Base-by-base conservation (phyloP, 2,113 vertebrate genomes). In the Tragelaphus buxtoni region DNA sequence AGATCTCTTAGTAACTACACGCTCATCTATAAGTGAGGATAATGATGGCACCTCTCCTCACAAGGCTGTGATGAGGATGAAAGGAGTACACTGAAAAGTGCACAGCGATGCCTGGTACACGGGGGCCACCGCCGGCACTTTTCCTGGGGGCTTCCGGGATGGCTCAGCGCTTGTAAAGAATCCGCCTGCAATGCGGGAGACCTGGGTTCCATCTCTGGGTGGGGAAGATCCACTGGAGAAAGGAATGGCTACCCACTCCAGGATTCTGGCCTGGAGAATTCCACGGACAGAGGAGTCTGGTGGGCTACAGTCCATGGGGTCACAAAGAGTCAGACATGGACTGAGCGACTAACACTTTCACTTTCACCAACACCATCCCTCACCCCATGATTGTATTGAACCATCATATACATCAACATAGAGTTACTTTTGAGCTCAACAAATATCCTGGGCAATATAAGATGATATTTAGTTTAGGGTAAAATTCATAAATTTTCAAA, bases 401-500 rank as follows among this genome's bases (percentile, higher is more conserved):
- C 18, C 14, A 49, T 51, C 5, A 90, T 47, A n/a, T 14, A 49
- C 2, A 32, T 14, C 51, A 53, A 20, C 17, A 79, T 14, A 58
- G 88, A 91, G 32, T 69, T 69, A 90, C 51, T 47, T 63, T 22
- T 60, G 49, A 39, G 17, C 74, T 91, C 61, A 47, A 87, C 47
- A 86, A 84, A 58, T 85, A 91, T 18, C 35, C n/a, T 81, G 47
- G 12, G 22, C n/a, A 39, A 63, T 22, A 20, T 5, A 45, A 30
- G 39, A 55, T 6, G 22, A 87, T 39, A 79, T 61, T 30, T 56
- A 53, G 39, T 79, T 63, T n/a, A 61, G n/a, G 14, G 26, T 32
- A 74, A 96, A 72, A 86, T 16, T 28, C 53, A 42, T 42, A 26
- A n/a, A 51, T 45, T 81, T 91, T 88, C 61, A 93, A 91, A 94